These are phyloP conservation scores for Alitta virens DNA, from an alignment of 2,888 invertebrate species.

Conservation along the genomic window DNA sequence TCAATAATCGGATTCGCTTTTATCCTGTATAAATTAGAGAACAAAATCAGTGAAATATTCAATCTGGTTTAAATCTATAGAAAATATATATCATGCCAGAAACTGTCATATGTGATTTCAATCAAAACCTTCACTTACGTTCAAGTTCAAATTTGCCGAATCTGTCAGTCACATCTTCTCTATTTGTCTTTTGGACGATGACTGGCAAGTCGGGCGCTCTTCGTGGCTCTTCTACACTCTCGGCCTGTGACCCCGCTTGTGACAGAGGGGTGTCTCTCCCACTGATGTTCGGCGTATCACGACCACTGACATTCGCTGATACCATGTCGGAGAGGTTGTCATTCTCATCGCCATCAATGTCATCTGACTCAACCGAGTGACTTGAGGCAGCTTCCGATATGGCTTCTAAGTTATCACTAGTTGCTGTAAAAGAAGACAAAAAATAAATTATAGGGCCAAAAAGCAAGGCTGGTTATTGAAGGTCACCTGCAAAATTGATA, in stretches of 20 bases:
- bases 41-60: too few species aligned
- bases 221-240: constrained; percentile 40
- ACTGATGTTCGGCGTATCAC: constrained; percentile 58
- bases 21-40: too few species aligned
- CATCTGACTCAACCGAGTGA: constrained; percentile 83
- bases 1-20: too few species aligned
- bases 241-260: constrained; percentile 60
- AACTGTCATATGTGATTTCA: too few species aligned
- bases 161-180: constrained; percentile 95
- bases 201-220: constrained; percentile 53
- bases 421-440: too few species aligned
- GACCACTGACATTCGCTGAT: constrained; percentile 91
- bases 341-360: constrained; percentile 75
- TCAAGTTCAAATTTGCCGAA: constrained; percentile 95
- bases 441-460: too few species aligned
- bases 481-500: too few species aligned
- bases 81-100: too few species aligned
- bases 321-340: constrained; percentile 94
- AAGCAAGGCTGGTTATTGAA: too few species aligned
- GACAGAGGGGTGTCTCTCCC: constrained; percentile 90
- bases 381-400: constrained; percentile 94
- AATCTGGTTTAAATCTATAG: too few species aligned
- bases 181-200: constrained; percentile 70
- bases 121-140: too few species aligned
- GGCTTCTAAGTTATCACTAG: constrained; percentile 90